Conservation (phyloP, 2,888 invertebrate species). For the Diachrysia chrysitis region DNA sequence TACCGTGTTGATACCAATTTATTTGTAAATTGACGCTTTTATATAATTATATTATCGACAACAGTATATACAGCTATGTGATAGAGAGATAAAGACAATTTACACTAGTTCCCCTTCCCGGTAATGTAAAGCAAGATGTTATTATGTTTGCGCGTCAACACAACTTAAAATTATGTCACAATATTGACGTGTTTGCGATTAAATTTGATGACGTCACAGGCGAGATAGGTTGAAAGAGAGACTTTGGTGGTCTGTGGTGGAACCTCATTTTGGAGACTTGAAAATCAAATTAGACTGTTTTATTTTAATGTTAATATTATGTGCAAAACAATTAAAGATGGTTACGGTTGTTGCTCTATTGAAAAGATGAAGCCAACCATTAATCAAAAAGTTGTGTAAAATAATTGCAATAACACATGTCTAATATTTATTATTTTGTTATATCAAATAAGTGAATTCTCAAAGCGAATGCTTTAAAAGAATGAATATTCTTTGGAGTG, state of each 20-base stretch:
- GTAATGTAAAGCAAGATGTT: constrained; percentile 15
- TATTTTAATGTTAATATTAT: neutral
- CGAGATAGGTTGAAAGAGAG: neutral
- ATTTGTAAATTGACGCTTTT: neutral
- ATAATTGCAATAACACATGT: too few species aligned
- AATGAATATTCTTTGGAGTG: too few species aligned
- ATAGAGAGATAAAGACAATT: neutral
- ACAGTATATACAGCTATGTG: neutral
- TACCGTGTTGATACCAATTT: neutral
- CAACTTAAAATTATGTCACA: constrained; percentile 36
- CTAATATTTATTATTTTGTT: too few species aligned
- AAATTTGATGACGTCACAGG: constrained; percentile 27
- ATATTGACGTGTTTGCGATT: constrained; percentile 47
- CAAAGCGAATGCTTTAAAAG: too few species aligned
- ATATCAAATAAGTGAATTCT: too few species aligned
- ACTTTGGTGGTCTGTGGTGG: too few species aligned
- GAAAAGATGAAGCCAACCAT: neutral
- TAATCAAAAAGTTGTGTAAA: too few species aligned
- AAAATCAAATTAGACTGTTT: neutral
- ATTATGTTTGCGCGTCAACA: constrained; percentile 40
- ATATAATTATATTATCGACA: neutral
- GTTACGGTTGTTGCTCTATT: neutral
- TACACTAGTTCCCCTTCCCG: neutral
- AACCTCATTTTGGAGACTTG: neutral
- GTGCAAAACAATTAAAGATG: neutral